Conservation (phyloP, 2,797 vertebrate genomes). For the Buceros bicornis region DNA sequence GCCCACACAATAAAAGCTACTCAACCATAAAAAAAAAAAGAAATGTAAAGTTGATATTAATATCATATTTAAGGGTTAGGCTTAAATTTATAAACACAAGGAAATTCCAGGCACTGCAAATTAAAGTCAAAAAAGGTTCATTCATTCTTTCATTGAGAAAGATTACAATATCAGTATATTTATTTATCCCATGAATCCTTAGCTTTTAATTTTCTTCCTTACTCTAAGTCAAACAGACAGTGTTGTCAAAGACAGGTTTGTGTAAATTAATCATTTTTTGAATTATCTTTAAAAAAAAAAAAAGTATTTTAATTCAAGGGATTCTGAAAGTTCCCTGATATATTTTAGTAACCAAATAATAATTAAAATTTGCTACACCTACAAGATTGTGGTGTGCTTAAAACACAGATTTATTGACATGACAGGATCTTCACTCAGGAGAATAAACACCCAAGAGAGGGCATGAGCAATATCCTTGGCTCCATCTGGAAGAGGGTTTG, state of each 20-base stretch:
- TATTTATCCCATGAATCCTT: background rate
- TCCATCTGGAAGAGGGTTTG: background rate
- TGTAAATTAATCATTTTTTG: background rate
- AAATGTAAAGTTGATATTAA: background rate
- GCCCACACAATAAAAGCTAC: background rate
- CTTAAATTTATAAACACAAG: background rate
- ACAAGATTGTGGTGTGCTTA: background rate
- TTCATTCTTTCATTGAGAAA: background rate
- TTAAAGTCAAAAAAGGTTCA: background rate
- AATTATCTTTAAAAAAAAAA: background rate
- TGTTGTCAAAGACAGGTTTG: background rate
- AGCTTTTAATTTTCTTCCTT: background rate
- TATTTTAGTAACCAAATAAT: background rate
- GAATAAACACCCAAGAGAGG: background rate
- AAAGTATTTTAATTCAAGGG: background rate
- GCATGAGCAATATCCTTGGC: background rate
- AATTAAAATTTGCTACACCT: background rate
- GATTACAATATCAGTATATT: background rate
- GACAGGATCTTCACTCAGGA: background rate
- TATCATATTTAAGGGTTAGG: background rate
- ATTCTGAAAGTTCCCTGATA: background rate
- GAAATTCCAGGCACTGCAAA: background rate
- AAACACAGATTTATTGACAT: background rate
- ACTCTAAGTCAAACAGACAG: background rate
- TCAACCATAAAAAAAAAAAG: slow-evolving; percentile 16